Base-by-base conservation (phyloP, 2,888 invertebrate genomes). In the Margaritifera margaritifera region DNA sequence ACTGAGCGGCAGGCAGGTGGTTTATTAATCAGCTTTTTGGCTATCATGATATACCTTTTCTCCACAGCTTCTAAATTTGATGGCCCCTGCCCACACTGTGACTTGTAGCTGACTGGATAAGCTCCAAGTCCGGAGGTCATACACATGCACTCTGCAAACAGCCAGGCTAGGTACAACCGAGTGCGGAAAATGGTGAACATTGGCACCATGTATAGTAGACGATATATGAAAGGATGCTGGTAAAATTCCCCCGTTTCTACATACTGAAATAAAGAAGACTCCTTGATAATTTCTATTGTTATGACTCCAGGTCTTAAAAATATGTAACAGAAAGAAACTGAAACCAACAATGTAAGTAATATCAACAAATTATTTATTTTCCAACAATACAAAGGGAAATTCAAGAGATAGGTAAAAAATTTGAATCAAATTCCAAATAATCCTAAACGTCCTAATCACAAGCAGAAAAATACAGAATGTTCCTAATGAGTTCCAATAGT, bases 91-190 rank as follows among this genome's bases (percentile, higher is more conserved):
- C 98, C 98, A 69, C 85, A 85, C 80, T 92, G 92, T n/a, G 95
- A 93, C 66, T 93, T 92, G 0, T 94, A 92, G 51, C 92, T 91
- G 0, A 91, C 91, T 0, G 98, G 98, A 90, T 99, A 99, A 1
- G 95, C 96, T 3, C 98, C 99, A 20, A 99, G 91, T 0, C 96
- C 97, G 3, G 95, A 94, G 89, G 95, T 94, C 22, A 95, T 95
- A 86, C 97, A 97, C n/a, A 96, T 95, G 88, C 95, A 95, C 90
- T 98, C 98, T 0, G 97, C 95, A 66, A 98, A 89, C 0, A 94
- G 93, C 92, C 98, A 94, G 0, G 97, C 98, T 20, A 94, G 93
- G 88, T 96, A 98, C 78, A 99, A 94, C 64, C 98, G 93, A 91
- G 95, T 94, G 8, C 97, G 93, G 90, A 98, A 98, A 67, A 94